These are phyloP conservation scores for Chaetodon auriga DNA, from an alignment of 2,113 vertebrate species.

Conservation along the genomic window DNA sequence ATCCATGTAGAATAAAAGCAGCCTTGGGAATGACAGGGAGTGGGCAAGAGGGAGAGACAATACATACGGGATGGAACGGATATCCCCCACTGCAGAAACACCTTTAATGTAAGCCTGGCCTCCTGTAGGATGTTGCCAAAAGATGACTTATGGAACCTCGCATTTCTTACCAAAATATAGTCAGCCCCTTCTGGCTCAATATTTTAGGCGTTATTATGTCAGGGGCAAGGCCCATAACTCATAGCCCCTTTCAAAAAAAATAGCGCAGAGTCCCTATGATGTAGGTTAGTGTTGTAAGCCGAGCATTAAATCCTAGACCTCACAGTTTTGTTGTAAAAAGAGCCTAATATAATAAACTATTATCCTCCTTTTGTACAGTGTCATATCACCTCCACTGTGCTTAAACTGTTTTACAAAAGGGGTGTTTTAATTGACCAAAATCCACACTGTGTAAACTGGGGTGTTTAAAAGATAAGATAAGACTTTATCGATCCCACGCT, in stretches of 20 bases:
- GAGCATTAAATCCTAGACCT: not conserved
- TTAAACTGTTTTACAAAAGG: constrained; percentile 2
- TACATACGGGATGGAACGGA: constrained; percentile 32
- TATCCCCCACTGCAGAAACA: constrained; percentile 43
- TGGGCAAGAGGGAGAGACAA: constrained; percentile 37
- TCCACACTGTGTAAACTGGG: not conserved
- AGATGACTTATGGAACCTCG: constrained; percentile 17
- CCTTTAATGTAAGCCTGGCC: constrained; percentile 52
- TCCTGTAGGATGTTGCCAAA: constrained; percentile 26
- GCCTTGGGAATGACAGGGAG: constrained; percentile 57
- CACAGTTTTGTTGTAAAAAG: not conserved
- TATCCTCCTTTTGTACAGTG: not conserved
- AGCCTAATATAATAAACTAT: not conserved
- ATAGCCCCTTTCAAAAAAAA: not conserved
- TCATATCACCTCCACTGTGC: constrained; percentile 8
- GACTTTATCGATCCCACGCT: too few species aligned
- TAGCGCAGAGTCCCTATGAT: not conserved
- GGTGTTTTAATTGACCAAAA: constrained; percentile 26
- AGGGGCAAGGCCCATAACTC: constrained; percentile 6
- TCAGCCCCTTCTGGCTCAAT: not conserved
- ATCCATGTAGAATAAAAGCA: constrained; percentile 75
- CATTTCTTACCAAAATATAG: constrained; percentile 25
- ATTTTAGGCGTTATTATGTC: constrained; percentile 10
- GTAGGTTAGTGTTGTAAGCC: not conserved
- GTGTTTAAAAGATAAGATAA: not conserved